Evolutionary conservation across 2,113 vertebrate species (phyloP), one percentile per base, ranked within the genome.

Genomic region (Chaetorhynchus papuensis): DNA sequence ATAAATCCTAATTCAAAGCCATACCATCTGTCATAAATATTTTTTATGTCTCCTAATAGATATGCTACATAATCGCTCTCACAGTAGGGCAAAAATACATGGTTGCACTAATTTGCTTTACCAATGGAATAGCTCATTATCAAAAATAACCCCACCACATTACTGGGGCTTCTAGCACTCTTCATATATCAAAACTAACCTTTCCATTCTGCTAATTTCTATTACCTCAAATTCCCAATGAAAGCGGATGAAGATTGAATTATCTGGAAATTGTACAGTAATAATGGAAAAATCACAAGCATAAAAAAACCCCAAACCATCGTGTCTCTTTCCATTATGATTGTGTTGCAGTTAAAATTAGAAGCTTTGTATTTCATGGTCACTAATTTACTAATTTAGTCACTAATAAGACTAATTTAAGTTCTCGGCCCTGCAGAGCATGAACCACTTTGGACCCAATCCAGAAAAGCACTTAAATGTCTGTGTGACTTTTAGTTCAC

Each of bases 11-110:
- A 93, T 97, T 97, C 94, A 96, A 92, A 96, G 93, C 92, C 87
- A 84, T 83, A 79, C 97, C 97, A 98, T 98, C 97, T 98, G 97
- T 97, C 96, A 97, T 93, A 97, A 96, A 89, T 96, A 96, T 93
- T 97, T 97, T 96, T 91, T 87, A 90, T 88, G 65, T 89, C 53
- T 95, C 53, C 83, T 97, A 95, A 96, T 84, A 97, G 91, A 86
- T 84, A 89, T 15, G 57, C 87, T 70, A 72, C 54, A 42, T 81
- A 95, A 96, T 91, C 92, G 90, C 63, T 95, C 18, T 95, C 88
- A 89, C 83, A 83, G 83, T 77, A 92, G 71, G 93, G 76, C 53
- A 97, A 87, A 89, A 84, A 91, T 57, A 93, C 42, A 39, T 18
- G 27, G 61, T 71, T 70, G 56, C 39, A n/a, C 75, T 94, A 75